Evolutionary conservation across 2,888 invertebrate genomes (phyloP).

Genomic region (Cosmia trapezina): DNA sequence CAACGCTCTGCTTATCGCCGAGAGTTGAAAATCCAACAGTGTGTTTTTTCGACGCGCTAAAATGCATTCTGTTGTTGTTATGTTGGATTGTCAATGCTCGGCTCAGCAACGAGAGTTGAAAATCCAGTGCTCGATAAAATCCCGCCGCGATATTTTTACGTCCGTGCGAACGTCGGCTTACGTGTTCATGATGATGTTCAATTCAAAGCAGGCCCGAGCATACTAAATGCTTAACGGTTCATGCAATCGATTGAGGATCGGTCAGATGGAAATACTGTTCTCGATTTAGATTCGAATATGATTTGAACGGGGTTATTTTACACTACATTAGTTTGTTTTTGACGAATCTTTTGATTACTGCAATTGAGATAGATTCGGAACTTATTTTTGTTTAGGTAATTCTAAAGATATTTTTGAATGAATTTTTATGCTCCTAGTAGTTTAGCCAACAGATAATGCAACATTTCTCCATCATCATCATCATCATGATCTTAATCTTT

Average conservation of each 20-base stretch:
- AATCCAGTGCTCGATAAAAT: too few relatives aligned
- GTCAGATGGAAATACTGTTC: slow-evolving; percentile 41
- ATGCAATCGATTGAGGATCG: slow-evolving; percentile 38
- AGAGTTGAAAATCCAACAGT: too few relatives aligned
- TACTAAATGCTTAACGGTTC: slow-evolving; percentile 30
- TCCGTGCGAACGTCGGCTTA: too few relatives aligned
- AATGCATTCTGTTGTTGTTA: too few relatives aligned
- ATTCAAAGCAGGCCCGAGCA: neutral
- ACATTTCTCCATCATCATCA: too few relatives aligned
- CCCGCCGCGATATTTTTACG: too few relatives aligned
- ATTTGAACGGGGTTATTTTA: slow-evolving; percentile 22
- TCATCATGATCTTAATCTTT: too few relatives aligned
- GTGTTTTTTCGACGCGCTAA: too few relatives aligned
- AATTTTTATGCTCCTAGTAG: neutral
- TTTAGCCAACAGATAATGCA: neutral
- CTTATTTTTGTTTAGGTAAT: neutral
- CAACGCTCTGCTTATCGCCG: too few relatives aligned
- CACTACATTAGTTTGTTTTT: slow-evolving; percentile 2
- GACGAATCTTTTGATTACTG: slow-evolving; percentile 1
- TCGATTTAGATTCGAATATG: slow-evolving; percentile 26
- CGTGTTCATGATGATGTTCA: neutral
- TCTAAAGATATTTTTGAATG: neutral
- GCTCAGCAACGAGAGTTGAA: too few relatives aligned
- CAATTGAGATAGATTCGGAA: neutral
- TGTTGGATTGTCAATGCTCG: too few relatives aligned